Conservation (phyloP, 2,113 vertebrate genomes). For the Peromyscus maniculatus region DNA sequence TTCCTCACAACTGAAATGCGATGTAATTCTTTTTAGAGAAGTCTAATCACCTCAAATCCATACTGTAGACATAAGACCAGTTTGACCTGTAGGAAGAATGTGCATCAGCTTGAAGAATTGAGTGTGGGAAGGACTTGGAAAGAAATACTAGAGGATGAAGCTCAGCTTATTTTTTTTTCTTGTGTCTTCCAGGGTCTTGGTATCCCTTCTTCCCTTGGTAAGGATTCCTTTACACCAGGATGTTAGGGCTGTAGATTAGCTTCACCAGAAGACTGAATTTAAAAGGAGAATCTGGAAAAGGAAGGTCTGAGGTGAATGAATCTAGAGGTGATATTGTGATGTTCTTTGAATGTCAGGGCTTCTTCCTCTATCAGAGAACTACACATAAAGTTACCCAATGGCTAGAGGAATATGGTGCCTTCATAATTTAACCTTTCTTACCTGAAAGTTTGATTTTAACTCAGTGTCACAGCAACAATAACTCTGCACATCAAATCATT, state of each 20-base stretch:
- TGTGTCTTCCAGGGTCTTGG: neutral
- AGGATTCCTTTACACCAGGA: neutral
- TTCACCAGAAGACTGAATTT: neutral
- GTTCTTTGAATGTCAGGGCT: neutral
- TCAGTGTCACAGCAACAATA: neutral
- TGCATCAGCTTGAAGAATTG: neutral
- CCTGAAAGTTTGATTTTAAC: neutral
- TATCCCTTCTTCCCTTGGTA: neutral
- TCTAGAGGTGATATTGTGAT: neutral
- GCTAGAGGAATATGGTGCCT: neutral
- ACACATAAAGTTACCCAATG: neutral
- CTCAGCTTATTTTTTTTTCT: neutral
- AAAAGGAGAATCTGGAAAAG: neutral
- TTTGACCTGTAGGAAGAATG: neutral
- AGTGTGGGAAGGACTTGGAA: accelerated
- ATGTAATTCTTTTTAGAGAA: neutral
- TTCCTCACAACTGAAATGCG: constrained; percentile 34
- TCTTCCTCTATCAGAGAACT: neutral
- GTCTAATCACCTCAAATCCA: neutral
- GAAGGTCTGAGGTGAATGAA: neutral
- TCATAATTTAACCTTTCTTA: neutral
- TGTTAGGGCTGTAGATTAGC: neutral
- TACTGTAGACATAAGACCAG: neutral
- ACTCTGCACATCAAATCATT: neutral
- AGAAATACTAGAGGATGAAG: neutral